Percentiles rank a stretch among this genome's conserved stretches.
Conservation (phyloP, 2,797 vertebrate species). For the Furcifer pardalis region DNA sequence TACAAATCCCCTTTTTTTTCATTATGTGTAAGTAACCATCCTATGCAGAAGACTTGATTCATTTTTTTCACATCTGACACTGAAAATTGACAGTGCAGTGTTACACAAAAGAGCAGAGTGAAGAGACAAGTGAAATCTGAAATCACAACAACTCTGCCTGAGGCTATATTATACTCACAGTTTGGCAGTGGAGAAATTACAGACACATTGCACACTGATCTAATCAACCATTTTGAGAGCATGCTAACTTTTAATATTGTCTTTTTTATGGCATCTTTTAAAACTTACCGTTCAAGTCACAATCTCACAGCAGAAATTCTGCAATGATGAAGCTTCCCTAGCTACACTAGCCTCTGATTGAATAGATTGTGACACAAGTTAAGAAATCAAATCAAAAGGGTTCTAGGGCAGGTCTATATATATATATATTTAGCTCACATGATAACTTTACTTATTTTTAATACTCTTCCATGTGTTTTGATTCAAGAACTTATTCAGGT, state of each 20-base stretch:
- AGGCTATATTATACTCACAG: not conserved
- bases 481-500: not conserved
- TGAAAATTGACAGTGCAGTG: not conserved
- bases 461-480: not conserved
- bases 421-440: not conserved
- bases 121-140: not conserved
- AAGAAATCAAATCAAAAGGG: not conserved
- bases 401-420: not conserved
- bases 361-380: not conserved
- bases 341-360: not conserved
- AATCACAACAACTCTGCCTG: not conserved
- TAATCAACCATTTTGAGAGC: constrained; percentile 8
- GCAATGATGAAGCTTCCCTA: not conserved
- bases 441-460: not conserved
- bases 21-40: no score
- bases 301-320: not conserved
- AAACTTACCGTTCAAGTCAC: not conserved
- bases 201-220: not conserved
- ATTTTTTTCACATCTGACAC: no score
- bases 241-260: not conserved
- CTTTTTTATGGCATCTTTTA: constrained; percentile 12
- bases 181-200: not conserved
- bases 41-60: no score
- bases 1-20: no score
- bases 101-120: not conserved